These are phyloP conservation scores for Cromileptes altivelis DNA, from an alignment of 2,113 vertebrate genomes.

Conservation along the genomic window DNA sequence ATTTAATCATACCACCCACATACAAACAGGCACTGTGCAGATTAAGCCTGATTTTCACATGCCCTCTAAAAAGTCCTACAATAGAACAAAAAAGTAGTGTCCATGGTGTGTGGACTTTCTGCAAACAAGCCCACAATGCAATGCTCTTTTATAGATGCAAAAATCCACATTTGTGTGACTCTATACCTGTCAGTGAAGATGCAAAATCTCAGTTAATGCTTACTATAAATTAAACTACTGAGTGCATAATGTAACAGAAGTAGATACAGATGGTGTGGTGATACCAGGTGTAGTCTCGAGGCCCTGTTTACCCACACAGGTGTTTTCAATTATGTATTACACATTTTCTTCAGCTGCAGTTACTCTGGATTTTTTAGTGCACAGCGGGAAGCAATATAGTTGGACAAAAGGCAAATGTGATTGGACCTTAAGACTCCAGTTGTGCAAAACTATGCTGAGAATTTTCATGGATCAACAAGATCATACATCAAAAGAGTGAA, in stretches of 20 bases:
- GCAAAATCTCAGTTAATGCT: not conserved
- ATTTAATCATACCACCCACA: too few species aligned
- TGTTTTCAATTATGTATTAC: not conserved
- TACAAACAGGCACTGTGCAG: not conserved
- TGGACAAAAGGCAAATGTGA: not conserved
- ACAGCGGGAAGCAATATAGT: not conserved
- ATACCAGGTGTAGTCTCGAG: not conserved
- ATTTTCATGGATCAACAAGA: not conserved
- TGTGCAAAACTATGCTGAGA: not conserved
- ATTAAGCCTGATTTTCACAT: not conserved
- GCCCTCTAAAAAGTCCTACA: not conserved
- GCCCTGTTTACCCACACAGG: not conserved
- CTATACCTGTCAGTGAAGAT: not conserved
- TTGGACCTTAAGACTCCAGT: not conserved
- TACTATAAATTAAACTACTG: not conserved
- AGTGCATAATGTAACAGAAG: not conserved
- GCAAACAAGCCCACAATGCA: not conserved
- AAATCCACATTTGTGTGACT: not conserved
- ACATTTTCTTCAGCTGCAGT: not conserved
- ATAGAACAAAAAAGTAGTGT: not conserved
- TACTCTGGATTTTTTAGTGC: not conserved
- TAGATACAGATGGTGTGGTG: not conserved
- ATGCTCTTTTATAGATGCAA: not conserved
- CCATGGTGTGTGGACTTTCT: not conserved
- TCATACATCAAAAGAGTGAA: not conserved